Evolutionary conservation across 2,888 invertebrate species (phyloP).

Genomic region (Trachelus troglodyta): DNA sequence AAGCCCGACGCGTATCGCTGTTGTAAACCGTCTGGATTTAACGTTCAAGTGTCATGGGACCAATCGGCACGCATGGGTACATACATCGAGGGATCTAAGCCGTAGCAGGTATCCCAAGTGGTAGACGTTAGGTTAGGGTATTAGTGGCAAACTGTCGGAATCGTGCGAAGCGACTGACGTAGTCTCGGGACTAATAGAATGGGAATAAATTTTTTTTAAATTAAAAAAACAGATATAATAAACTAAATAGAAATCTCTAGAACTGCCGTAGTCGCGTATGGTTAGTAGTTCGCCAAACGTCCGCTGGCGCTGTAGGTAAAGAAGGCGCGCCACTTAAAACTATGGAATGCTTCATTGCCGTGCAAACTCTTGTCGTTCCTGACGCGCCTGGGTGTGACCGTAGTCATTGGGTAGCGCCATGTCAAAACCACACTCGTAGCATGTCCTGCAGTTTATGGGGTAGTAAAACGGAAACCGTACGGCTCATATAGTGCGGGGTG

Average conservation of each 20-base stretch:
- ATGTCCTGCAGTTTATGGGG: constrained; percentile 36
- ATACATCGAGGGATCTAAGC: no score
- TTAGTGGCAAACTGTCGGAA: neutral
- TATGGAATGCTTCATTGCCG: neutral
- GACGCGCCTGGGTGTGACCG: neutral
- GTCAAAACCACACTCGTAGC: constrained; percentile 13
- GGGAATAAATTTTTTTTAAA: no score
- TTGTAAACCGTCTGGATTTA: neutral
- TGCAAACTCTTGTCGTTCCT: neutral
- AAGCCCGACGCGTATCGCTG: neutral
- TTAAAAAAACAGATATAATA: no score
- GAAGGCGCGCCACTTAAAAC: neutral
- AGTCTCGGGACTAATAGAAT: neutral
- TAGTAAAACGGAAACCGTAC: constrained; percentile 23
- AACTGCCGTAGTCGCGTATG: neutral
- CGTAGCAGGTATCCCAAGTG: no score
- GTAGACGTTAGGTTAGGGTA: no score
- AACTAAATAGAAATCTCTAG: no score
- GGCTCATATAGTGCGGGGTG: neutral
- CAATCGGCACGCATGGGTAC: neutral
- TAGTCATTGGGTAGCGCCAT: neutral
- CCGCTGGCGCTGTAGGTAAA: neutral
- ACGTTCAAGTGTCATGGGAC: neutral
- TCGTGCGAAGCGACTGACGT: neutral
- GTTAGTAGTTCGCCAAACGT: neutral